phyloP scores from a whole-genome alignment of 2,888 invertebrate species.

The Acrocera orbiculus region DNA sequence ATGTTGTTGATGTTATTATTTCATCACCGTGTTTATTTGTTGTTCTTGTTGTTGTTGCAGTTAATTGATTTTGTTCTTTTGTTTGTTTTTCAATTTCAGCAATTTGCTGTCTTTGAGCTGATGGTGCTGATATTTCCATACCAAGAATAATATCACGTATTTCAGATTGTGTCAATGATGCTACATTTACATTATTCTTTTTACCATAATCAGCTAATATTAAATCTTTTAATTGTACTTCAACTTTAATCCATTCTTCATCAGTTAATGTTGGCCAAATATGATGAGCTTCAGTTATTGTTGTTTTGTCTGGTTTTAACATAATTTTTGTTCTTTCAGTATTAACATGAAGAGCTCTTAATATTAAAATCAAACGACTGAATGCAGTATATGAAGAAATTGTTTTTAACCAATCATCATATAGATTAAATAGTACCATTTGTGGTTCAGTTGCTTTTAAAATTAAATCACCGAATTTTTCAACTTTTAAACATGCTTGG shows the following conservation, averaged over 20 bases:
- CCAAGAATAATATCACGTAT: slow-evolving; percentile 98
- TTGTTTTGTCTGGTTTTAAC: slow-evolving; percentile 96
- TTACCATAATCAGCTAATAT: slow-evolving; percentile 99
- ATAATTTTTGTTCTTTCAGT: slow-evolving; percentile 98
- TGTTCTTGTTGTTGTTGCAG: slow-evolving; percentile 95
- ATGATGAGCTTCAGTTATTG: slow-evolving; percentile 97
- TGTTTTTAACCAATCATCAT: slow-evolving; percentile 98
- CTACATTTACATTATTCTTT: slow-evolving; percentile 99
- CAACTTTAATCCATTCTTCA: slow-evolving; percentile 99
- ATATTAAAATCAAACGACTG: slow-evolving; percentile 88
- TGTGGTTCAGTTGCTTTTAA: slow-evolving; percentile 98
- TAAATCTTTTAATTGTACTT: slow-evolving; percentile 93
- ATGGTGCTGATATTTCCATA: slow-evolving; percentile 99
- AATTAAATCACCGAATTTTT: slow-evolving; percentile 98
- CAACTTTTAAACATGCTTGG: slow-evolving; percentile 96
- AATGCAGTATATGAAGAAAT: slow-evolving; percentile 99
- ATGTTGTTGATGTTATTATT: slow-evolving; percentile 96
- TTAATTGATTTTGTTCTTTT: slow-evolving; percentile 94
- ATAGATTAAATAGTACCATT: slow-evolving; percentile 98
- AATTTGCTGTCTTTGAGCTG: slow-evolving; percentile 96
- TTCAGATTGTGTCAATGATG: slow-evolving; percentile 96
- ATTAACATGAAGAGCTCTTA: slow-evolving; percentile 94
- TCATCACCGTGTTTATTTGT: slow-evolving; percentile 99
- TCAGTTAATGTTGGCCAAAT: slow-evolving; percentile 97
- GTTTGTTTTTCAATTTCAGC: slow-evolving; percentile 99